Evolutionary conservation across 1,140 invertebrate species (phyloP).

Genomic region (Antheraea mylitta): DNA sequence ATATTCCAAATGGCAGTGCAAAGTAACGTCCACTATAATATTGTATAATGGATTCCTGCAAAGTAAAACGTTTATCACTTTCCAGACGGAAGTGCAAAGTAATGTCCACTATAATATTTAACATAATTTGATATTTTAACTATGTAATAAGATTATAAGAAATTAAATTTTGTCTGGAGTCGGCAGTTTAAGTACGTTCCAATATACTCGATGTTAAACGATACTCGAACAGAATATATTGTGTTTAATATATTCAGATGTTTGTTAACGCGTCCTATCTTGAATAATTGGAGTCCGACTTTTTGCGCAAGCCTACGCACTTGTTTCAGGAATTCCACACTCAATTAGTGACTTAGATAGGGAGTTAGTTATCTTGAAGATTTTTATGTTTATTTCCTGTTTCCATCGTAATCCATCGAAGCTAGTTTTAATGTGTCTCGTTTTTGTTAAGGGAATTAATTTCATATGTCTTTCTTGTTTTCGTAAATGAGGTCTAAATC

Average conservation of each 20-base stretch:
- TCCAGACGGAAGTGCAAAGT: too few species aligned
- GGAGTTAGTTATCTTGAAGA: not conserved
- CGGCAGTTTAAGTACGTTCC: slow-evolving; percentile 22
- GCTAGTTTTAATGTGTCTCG: not conserved
- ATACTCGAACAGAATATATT: slow-evolving; percentile 48
- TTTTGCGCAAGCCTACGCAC: slow-evolving; percentile 3
- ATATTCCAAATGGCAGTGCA: too few species aligned
- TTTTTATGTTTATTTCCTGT: not conserved
- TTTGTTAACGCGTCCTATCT: slow-evolving; percentile 41
- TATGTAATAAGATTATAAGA: too few species aligned
- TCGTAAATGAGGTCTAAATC: too few species aligned
- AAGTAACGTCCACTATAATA: too few species aligned
- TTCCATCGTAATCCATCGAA: not conserved
- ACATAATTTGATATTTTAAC: too few species aligned
- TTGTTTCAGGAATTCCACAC: slow-evolving; percentile 7
- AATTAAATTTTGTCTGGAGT: slow-evolving; percentile 10
- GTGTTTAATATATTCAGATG: slow-evolving; percentile 53
- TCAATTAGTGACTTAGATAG: not conserved
- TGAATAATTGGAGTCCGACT: slow-evolving; percentile 46
- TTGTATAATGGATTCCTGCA: too few species aligned
- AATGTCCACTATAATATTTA: too few species aligned
- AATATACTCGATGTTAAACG: slow-evolving; percentile 30
- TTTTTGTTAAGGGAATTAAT: not conserved
- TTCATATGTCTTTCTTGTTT: too few species aligned
- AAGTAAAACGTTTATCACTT: too few species aligned